A percentile compares a stretch with the other conserved stretches of the same genome.
Conservation (phyloP, 2,113 vertebrate genomes). For the Apodemus speciosus region DNA sequence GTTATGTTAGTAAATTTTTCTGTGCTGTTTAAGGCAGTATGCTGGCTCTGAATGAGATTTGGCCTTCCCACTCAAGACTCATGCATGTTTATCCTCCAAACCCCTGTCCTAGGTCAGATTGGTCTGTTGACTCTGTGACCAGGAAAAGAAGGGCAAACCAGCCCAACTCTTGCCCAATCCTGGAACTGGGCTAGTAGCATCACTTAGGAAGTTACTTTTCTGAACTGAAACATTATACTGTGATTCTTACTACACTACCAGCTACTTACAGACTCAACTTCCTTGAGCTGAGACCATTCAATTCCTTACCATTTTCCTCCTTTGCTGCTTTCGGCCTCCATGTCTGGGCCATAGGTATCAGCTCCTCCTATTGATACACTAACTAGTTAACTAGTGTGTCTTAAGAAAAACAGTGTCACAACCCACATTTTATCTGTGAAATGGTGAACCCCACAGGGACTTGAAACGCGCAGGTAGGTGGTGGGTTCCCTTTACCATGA, state of each 20-base stretch:
- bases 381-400: background rate
- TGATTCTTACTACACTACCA: background rate
- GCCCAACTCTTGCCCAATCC: background rate
- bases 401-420: background rate
- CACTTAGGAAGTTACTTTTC: background rate
- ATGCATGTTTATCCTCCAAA: background rate
- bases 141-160: background rate
- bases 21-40: background rate
- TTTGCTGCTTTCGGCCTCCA: background rate
- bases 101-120: background rate
- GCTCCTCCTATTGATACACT: background rate
- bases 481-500: background rate
- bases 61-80: background rate
- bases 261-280: background rate
- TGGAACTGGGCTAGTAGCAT: background rate
- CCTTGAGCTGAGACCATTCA: no score
- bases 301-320: background rate
- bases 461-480: background rate
- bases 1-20: background rate
- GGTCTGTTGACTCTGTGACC: background rate
- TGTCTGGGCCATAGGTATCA: background rate
- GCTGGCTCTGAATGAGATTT: background rate
- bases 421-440: background rate
- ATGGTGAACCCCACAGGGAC: background rate
- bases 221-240: background rate